A percentile compares a stretch with the other conserved stretches of the same genome.
phyloP scores from a whole-genome alignment of 30 jellyfish, hydroid and myxozoan genomes.

The Catostylus mosaicus region DNA sequence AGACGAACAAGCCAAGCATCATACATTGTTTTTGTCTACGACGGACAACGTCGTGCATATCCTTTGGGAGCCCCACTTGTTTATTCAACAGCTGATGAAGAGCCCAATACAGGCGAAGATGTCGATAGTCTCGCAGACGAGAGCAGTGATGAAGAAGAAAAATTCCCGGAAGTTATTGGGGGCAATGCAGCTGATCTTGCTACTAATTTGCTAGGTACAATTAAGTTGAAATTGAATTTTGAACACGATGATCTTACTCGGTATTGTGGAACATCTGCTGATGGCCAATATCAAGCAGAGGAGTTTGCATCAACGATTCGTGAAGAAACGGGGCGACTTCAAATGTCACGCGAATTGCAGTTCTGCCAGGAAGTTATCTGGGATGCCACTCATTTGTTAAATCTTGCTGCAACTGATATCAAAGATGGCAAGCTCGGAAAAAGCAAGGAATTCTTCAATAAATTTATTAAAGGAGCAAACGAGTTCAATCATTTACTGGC shows the following conservation, averaged over 20 bases:
- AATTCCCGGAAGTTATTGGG: conserved; percentile 10
- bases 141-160: neutral
- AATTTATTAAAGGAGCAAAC: conserved; percentile 1
- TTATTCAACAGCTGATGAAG: conserved; percentile 18
- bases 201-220: conserved; percentile 16
- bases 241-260: conserved; percentile 33
- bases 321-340: conserved; percentile 2
- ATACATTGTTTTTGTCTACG: conserved; percentile 20
- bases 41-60: conserved; percentile 35
- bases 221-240: conserved; percentile 12
- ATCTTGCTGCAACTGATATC: neutral
- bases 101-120: neutral
- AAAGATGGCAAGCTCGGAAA: conserved; percentile 1
- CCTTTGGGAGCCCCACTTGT: conserved; percentile 48
- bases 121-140: neutral
- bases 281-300: conserved; percentile 16
- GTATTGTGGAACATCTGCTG: conserved; percentile 28
- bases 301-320: no score
- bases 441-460: neutral
- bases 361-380: conserved; percentile 1
- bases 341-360: neutral
- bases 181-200: conserved; percentile 29
- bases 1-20: conserved; percentile 38
- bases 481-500: neutral
- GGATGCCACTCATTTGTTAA: neutral